These are phyloP conservation scores for Trachymyrmex cornetzi DNA, from an alignment of 1,140 invertebrate species.

Conservation along the genomic window DNA sequence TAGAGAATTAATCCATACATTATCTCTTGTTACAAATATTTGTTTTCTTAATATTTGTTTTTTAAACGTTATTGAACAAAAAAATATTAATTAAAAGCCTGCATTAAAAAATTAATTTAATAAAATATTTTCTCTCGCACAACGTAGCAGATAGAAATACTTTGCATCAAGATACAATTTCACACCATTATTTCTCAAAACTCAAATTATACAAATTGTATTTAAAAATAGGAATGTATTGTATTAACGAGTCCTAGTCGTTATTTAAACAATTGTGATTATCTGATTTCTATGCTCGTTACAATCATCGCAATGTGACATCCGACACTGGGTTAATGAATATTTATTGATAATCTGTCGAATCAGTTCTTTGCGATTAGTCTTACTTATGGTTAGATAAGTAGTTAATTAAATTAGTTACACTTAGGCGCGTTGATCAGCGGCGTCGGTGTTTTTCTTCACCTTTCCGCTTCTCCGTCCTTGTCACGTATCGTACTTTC, in stretches of 20 bases:
- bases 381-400: conserved; percentile 73
- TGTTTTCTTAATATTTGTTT: conserved; percentile 39
- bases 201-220: not conserved
- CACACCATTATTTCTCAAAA: not conserved
- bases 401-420: conserved; percentile 78
- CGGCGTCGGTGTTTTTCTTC: conserved; percentile 47
- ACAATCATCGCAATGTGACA: conserved; percentile 37
- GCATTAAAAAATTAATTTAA: conserved; percentile 6
- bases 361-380: conserved; percentile 58
- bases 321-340: conserved; percentile 35
- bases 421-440: conserved; percentile 80
- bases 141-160: conserved; percentile 12
- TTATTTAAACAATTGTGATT: conserved; percentile 46
- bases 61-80: conserved; percentile 17
- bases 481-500: conserved; percentile 69
- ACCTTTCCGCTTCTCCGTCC: conserved; percentile 14
- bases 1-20: not conserved
- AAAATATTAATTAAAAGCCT: not conserved
- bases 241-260: not conserved
- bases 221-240: not conserved
- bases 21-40: conserved; percentile 33
- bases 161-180: conserved; percentile 1
- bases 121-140: conserved; percentile 9
- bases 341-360: conserved; percentile 55
- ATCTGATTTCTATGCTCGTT: conserved; percentile 39